Percentiles rank a stretch among this genome's conserved stretches.
Conservation (phyloP, 2,797 vertebrate genomes). For the Phyllotis vaccarum region DNA sequence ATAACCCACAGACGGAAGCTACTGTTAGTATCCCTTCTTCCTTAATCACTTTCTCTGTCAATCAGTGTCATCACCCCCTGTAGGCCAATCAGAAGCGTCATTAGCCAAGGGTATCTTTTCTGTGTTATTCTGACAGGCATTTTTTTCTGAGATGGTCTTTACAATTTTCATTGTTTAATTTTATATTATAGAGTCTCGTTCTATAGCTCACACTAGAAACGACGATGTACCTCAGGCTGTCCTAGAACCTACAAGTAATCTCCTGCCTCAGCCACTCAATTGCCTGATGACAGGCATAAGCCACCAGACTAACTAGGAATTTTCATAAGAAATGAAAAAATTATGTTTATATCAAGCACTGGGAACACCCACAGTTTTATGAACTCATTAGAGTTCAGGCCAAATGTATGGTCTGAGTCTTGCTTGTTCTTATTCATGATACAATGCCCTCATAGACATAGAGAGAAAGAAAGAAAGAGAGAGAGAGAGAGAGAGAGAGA, state of each 20-base stretch:
- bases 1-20: neutral
- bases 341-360: slow-evolving; percentile 36
- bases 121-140: slow-evolving; percentile 34
- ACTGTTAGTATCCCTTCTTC: neutral
- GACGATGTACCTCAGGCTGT: neutral
- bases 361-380: slow-evolving; percentile 54
- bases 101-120: neutral
- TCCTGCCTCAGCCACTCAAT: neutral
- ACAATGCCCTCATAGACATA: neutral
- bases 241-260: neutral
- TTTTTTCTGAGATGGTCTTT: neutral
- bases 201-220: neutral
- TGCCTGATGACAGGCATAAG: neutral
- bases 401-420: neutral
- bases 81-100: neutral
- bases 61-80: neutral
- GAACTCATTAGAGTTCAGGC: slow-evolving; percentile 20
- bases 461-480: no score
- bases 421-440: neutral
- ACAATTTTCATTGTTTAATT: neutral
- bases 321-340: slow-evolving; percentile 62
- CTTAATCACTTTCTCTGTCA: neutral
- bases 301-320: neutral
- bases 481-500: no score
- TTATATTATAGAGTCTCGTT: neutral